These are phyloP conservation scores for Pseudoatta argentina DNA, from an alignment of 1,140 invertebrate genomes.

Conservation along the genomic window DNA sequence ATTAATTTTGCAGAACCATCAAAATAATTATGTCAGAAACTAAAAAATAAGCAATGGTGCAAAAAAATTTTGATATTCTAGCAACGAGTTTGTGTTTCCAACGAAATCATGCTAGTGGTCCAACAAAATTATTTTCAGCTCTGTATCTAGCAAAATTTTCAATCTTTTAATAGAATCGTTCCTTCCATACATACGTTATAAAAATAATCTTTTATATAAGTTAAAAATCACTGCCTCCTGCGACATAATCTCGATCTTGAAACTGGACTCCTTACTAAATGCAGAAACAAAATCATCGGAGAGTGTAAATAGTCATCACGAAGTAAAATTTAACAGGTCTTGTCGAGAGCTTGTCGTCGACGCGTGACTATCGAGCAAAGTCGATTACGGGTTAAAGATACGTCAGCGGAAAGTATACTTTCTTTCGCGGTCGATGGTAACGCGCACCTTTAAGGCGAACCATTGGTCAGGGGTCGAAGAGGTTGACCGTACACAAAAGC, in stretches of 20 bases:
- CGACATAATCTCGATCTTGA: neutral
- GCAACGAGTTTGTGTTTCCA: too few species aligned
- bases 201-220: neutral
- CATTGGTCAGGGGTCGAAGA: slow-evolving; percentile 78
- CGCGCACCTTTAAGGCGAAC: slow-evolving; percentile 78
- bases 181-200: too few species aligned
- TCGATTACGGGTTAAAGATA: slow-evolving; percentile 77
- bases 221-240: neutral
- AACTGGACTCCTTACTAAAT: slow-evolving; percentile 15
- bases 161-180: too few species aligned
- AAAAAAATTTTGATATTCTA: too few species aligned
- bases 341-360: slow-evolving; percentile 30
- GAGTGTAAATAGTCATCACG: neutral
- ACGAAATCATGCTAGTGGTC: too few species aligned
- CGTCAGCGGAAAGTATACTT: slow-evolving; percentile 77
- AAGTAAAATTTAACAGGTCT: slow-evolving; percentile 41
- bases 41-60: too few species aligned
- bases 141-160: too few species aligned
- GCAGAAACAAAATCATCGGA: slow-evolving; percentile 5
- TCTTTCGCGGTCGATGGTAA: slow-evolving; percentile 78
- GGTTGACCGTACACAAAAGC: slow-evolving; percentile 81
- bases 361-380: slow-evolving; percentile 73
- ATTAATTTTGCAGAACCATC: too few species aligned
- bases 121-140: too few species aligned
- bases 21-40: too few species aligned